Evolutionary conservation across 2,113 vertebrate species (phyloP).

Genomic region (Takifugu flavidus): DNA sequence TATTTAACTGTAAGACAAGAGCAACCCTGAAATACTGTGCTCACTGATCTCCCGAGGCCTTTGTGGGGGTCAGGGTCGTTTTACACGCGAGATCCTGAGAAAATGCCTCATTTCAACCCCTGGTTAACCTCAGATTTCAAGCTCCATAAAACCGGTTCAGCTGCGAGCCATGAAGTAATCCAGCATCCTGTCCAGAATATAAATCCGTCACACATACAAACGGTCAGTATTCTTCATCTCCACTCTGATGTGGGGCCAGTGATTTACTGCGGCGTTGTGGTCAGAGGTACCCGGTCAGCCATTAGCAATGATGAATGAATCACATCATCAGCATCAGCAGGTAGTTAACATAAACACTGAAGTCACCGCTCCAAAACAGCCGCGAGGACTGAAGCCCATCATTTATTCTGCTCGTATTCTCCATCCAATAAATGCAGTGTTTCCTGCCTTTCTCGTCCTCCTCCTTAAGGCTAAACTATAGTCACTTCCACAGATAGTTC

Average conservation of each 20-base stretch:
- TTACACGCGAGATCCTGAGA: conserved; percentile 43
- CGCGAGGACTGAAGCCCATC: not conserved
- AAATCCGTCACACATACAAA: conserved; percentile 28
- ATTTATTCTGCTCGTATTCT: too few species aligned
- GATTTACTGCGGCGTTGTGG: conserved; percentile 7
- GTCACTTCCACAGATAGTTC: not conserved
- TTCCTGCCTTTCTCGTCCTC: not conserved
- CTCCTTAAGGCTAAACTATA: not conserved
- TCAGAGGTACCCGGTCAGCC: not conserved
- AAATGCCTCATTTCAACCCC: conserved; percentile 45
- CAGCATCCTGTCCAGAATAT: conserved; percentile 22
- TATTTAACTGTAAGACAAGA: not conserved
- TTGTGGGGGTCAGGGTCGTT: conserved; percentile 26
- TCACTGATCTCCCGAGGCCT: conserved; percentile 5
- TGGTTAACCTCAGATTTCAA: conserved; percentile 58
- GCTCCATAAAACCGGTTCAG: conserved; percentile 52
- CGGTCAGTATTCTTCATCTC: conserved; percentile 18
- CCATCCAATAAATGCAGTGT: not conserved
- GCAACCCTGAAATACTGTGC: not conserved
- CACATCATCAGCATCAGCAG: conserved; percentile 5
- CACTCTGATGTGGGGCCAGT: conserved; percentile 1
- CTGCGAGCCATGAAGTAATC: conserved; percentile 47
- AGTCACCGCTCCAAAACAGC: conserved; percentile 2
- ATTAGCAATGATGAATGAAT: conserved; percentile 8
- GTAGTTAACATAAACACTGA: conserved; percentile 12